Conservation (phyloP, 2,797 vertebrate species). For the Eospalax fontanierii region DNA sequence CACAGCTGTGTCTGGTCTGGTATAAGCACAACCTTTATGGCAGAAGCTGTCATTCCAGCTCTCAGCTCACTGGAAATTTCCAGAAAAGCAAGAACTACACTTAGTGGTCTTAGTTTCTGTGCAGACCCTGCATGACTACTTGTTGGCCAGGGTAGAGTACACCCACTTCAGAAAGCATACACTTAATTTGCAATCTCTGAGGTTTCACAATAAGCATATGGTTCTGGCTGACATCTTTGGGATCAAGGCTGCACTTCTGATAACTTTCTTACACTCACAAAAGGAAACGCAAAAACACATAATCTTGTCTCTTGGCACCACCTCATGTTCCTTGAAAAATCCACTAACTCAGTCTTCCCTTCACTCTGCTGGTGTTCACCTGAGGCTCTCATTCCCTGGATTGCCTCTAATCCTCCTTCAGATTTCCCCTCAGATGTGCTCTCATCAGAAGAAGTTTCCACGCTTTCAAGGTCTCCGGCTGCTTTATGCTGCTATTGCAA, state of each 20-base stretch:
- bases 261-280: neutral
- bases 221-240: neutral
- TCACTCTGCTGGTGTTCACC: neutral
- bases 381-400: too few species aligned
- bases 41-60: conserved; percentile 10
- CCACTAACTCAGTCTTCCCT: neutral
- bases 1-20: conserved; percentile 7
- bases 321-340: neutral
- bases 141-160: neutral
- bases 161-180: conserved; percentile 15
- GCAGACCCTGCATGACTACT: neutral
- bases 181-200: neutral
- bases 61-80: neutral
- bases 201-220: neutral
- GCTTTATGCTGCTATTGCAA: neutral
- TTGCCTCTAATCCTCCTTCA: neutral
- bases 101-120: conserved; percentile 16
- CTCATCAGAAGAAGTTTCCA: neutral
- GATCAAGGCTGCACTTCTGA: neutral
- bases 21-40: conserved; percentile 16
- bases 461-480: neutral
- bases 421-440: neutral
- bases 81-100: conserved; percentile 38
- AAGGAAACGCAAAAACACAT: neutral
- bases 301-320: neutral